Evolutionary conservation across 2,888 invertebrate species (phyloP).

Genomic region (Lepidochitona cinerea): DNA sequence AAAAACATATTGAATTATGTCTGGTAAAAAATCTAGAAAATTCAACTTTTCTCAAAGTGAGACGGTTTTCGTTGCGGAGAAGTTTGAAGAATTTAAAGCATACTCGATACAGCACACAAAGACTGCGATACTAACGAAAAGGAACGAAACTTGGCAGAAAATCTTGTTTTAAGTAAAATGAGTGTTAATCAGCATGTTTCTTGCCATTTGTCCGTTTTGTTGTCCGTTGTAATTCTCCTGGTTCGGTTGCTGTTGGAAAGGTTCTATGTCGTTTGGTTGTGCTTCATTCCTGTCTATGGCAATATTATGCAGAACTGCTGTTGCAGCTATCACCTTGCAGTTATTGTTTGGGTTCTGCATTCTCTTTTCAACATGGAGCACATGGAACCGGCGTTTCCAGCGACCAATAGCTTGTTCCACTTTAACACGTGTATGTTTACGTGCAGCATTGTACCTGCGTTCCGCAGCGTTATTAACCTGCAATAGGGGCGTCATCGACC

Average conservation of each 20-base stretch:
- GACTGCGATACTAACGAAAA: too few species aligned
- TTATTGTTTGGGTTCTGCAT: conserved; percentile 10
- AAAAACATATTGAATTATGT: too few species aligned
- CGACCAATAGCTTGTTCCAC: conserved; percentile 16
- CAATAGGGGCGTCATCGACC: conserved; percentile 22
- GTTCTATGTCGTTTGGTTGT: conserved; percentile 2
- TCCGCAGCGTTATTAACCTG: conserved; percentile 13
- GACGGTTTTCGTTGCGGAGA: too few species aligned
- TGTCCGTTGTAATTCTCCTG: not conserved
- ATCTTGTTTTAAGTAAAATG: too few species aligned
- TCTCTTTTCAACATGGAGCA: conserved; percentile 15
- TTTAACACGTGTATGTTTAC: conserved; percentile 15
- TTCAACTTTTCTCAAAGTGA: too few species aligned
- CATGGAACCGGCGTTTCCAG: conserved; percentile 15
- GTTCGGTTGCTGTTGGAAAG: conserved; percentile 1
- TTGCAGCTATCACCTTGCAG: conserved; percentile 19
- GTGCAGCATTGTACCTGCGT: conserved; percentile 11
- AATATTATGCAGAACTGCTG: conserved; percentile 16
- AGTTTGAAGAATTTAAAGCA: too few species aligned
- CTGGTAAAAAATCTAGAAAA: too few species aligned
- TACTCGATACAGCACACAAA: too few species aligned
- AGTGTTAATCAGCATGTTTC: too few species aligned
- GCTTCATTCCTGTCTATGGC: conserved; percentile 12
- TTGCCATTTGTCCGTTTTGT: conserved; percentile 4
- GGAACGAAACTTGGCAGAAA: too few species aligned